Evolutionary conservation across 2,888 invertebrate species (phyloP).

Genomic region (Sarcophaga caerulescens): DNA sequence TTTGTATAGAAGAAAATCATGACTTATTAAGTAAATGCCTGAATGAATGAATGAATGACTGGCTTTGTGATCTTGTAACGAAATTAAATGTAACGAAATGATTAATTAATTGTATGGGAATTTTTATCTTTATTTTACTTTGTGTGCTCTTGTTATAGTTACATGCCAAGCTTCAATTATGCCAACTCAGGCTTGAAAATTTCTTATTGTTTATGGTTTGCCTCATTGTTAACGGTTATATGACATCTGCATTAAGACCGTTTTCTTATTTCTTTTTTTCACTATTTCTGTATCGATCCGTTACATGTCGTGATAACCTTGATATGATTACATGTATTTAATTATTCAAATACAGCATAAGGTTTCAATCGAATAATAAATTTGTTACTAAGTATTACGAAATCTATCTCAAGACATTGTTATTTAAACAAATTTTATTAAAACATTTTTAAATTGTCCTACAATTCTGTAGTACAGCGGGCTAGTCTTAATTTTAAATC

Average conservation of each 20-base stretch:
- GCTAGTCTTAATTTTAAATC: too few relatives aligned
- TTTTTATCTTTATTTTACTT: not conserved
- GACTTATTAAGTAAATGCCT: not conserved
- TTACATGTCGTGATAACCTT: constrained; percentile 78
- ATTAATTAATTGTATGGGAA: constrained; percentile 19
- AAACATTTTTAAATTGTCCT: not conserved
- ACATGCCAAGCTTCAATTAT: constrained; percentile 47
- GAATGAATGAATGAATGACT: constrained; percentile 15
- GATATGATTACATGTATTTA: constrained; percentile 73
- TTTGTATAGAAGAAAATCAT: constrained; percentile 13
- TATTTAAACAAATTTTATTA: constrained; percentile 7
- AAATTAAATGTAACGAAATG: not conserved
- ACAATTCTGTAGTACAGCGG: too few relatives aligned
- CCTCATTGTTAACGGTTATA: constrained; percentile 36
- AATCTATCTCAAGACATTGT: too few relatives aligned
- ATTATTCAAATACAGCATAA: constrained; percentile 41
- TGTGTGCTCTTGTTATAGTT: not conserved
- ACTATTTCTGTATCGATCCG: constrained; percentile 71
- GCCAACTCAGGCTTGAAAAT: constrained; percentile 58
- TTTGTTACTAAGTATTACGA: constrained; percentile 23
- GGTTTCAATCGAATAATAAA: constrained; percentile 28
- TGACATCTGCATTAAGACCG: constrained; percentile 44
- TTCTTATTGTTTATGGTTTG: not conserved
- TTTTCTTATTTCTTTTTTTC: constrained; percentile 35
- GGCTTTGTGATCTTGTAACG: not conserved